These are phyloP conservation scores for Phrynosoma platyrhinos DNA, from an alignment of 2,113 vertebrate genomes.

Conservation along the genomic window DNA sequence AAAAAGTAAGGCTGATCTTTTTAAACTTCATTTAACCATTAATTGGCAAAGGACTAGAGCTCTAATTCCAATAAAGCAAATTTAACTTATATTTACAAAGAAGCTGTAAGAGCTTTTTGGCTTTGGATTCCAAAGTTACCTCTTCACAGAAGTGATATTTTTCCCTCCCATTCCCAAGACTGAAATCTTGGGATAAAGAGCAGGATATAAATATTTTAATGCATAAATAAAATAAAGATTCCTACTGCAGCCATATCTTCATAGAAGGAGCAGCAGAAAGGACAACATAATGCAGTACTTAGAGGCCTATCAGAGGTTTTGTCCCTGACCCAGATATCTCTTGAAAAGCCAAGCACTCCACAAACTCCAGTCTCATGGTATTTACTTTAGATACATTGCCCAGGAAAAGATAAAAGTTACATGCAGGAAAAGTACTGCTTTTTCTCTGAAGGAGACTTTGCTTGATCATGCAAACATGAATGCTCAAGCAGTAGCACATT, in stretches of 20 bases:
- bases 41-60: not conserved
- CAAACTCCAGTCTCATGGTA: not conserved
- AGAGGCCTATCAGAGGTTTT: not conserved
- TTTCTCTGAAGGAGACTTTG: conserved; percentile 32
- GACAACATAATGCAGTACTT: not conserved
- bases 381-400: not conserved
- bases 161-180: not conserved
- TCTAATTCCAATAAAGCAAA: conserved; percentile 26
- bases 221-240: not conserved
- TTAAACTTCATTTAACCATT: accelerated
- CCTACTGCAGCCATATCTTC: not conserved
- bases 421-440: conserved; percentile 22
- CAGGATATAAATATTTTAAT: no score
- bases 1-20: not conserved
- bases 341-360: not conserved
- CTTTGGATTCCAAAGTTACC: not conserved
- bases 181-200: no score
- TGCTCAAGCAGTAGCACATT: not conserved
- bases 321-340: not conserved
- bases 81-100: conserved; percentile 20
- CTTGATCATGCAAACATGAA: not conserved
- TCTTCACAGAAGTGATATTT: not conserved
- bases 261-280: accelerated
- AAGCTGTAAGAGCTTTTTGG: not conserved
- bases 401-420: not conserved